Percentiles rank a stretch among this genome's conserved stretches.
These are phyloP conservation scores for Fregetta grallaria DNA, from an alignment of 2,113 vertebrate species.

Conservation along the genomic window DNA sequence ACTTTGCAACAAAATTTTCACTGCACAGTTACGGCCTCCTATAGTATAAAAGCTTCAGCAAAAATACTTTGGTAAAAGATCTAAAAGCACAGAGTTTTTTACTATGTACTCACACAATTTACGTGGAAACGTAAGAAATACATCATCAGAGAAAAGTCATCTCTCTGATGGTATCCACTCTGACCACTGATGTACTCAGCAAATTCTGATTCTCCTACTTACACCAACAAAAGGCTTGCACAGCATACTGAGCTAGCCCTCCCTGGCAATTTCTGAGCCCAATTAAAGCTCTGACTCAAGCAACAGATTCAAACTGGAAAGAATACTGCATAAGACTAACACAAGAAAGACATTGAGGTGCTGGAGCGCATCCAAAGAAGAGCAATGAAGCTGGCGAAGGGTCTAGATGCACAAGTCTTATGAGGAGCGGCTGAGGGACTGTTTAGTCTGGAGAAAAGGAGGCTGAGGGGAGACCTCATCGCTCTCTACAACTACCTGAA, in stretches of 20 bases:
- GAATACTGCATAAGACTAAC: neutral
- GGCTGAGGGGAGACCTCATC: neutral
- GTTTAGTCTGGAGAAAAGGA: neutral
- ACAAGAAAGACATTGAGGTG: neutral
- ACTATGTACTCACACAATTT: neutral
- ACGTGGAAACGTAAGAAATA: neutral
- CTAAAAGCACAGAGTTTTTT: neutral
- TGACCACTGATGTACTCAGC: neutral
- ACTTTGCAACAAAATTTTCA: neutral
- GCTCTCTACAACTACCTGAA: neutral
- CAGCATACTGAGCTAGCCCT: neutral
- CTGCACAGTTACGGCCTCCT: neutral
- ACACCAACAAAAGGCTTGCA: neutral
- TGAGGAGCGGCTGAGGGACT: neutral
- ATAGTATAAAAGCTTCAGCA: neutral
- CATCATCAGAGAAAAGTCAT: too few species aligned
- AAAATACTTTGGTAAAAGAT: neutral
- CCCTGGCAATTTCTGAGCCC: neutral
- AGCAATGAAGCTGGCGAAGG: neutral
- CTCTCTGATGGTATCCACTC: neutral
- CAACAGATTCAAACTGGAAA: neutral
- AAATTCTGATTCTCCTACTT: neutral
- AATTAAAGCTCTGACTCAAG: neutral
- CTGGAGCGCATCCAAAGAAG: neutral
- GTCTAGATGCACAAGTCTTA: neutral